Conservation (phyloP, 2,113 vertebrate genomes). For the Rhea americana region DNA sequence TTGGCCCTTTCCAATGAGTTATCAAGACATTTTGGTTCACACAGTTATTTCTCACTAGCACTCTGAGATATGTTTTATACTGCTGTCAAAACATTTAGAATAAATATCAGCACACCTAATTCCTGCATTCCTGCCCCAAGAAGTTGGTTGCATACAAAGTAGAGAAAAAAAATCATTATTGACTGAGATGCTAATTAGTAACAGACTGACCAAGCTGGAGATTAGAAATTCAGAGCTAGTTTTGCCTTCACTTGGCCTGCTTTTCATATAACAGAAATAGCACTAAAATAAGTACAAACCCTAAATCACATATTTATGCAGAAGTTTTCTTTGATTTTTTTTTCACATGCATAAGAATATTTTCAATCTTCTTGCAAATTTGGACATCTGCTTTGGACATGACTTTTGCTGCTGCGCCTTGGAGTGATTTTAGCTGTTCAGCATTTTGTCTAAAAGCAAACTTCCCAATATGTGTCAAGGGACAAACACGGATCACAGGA, state of each 20-base stretch:
- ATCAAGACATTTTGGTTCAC: neutral
- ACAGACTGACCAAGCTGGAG: neutral
- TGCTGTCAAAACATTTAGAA: neutral
- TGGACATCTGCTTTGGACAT: neutral
- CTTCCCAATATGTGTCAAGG: neutral
- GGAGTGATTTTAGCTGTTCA: neutral
- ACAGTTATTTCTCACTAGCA: neutral
- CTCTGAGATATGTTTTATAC: fast-evolving
- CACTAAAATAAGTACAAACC: neutral
- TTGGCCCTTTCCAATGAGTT: neutral
- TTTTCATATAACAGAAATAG: neutral
- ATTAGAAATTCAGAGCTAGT: neutral
- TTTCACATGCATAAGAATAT: fast-evolving
- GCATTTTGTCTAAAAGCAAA: neutral
- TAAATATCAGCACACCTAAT: neutral
- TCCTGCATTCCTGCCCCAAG: neutral
- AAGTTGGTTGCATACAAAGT: neutral
- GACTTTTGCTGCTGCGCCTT: neutral
- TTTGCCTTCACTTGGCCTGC: neutral
- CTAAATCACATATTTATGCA: neutral
- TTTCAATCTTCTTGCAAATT: neutral
- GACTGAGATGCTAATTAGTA: neutral
- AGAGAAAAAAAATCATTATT: neutral
- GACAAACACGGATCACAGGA: neutral
- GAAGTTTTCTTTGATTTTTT: neutral